Percentiles rank a stretch among this genome's conserved stretches.
phyloP scores from a whole-genome alignment of 1,140 invertebrate genomes.

The Sarcophaga bullata region DNA sequence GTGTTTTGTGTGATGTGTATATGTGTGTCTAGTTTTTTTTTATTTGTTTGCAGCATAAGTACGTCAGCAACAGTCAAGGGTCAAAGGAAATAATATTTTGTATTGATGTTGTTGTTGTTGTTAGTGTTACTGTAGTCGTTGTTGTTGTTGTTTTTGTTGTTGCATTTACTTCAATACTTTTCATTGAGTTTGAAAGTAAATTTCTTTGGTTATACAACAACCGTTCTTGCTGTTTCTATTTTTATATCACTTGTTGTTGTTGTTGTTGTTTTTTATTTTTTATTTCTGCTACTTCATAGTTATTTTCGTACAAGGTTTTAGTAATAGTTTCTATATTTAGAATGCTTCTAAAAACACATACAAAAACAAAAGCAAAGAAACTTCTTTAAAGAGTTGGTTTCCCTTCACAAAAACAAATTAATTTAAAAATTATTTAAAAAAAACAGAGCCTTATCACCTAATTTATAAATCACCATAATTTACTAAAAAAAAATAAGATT shows the following conservation, averaged over 20 bases:
- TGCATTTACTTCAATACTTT: background rate
- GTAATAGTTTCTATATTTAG: slow-evolving; percentile 11
- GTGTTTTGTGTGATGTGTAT: no score
- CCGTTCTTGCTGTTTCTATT: no score
- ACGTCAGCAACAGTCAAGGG: slow-evolving; percentile 39
- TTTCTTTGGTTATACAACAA: no score
- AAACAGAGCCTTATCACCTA: no score
- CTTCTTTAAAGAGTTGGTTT: no score
- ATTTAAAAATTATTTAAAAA: no score
- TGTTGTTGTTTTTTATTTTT: background rate
- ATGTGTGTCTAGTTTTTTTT: no score
- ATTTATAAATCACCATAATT: no score
- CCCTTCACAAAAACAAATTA: no score
- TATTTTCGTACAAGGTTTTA: background rate
- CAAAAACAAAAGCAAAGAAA: no score
- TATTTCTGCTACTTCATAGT: background rate
- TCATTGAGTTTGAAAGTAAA: background rate
- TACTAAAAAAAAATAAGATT: no score
- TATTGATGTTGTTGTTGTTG: background rate
- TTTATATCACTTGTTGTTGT: background rate
- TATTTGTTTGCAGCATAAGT: background rate
- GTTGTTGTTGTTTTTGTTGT: background rate
- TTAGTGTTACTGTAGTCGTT: background rate
- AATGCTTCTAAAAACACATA: no score
- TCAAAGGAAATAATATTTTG: slow-evolving; percentile 30